Conservation (phyloP, 2,888 invertebrate species). For the Agrilus mali region DNA sequence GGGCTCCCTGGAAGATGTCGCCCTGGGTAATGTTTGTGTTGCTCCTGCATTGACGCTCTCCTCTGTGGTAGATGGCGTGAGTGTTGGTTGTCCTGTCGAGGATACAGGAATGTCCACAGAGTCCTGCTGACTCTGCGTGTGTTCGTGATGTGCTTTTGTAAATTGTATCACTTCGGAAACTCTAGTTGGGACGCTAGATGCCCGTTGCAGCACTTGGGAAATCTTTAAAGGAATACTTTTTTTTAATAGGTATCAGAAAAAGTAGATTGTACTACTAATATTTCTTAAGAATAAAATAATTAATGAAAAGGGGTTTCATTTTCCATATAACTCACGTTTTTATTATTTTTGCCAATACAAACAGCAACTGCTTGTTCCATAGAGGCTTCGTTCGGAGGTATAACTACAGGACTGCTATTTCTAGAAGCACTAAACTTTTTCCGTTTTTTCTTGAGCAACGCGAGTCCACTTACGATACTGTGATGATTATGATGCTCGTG, state of each 20-base stretch:
- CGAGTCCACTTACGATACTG: constrained; percentile 47
- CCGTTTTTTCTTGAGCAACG: constrained; percentile 64
- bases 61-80: constrained; percentile 45
- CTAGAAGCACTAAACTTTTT: constrained; percentile 75
- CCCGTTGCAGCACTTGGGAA: constrained; percentile 48
- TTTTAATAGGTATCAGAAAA: not conserved
- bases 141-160: constrained; percentile 40
- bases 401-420: constrained; percentile 46
- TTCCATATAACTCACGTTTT: constrained; percentile 16
- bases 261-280: not conserved
- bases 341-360: constrained; percentile 22
- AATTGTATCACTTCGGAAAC: constrained; percentile 36
- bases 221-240: constrained; percentile 15
- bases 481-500: constrained; percentile 25
- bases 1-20: constrained; percentile 44
- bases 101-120: constrained; percentile 33
- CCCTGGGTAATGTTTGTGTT: constrained; percentile 21
- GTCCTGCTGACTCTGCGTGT: constrained; percentile 50
- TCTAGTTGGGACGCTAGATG: constrained; percentile 55
- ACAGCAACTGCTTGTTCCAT: constrained; percentile 28
- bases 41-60: constrained; percentile 34
- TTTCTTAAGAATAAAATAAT: too few species aligned
- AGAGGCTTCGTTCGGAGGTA: constrained; percentile 35
- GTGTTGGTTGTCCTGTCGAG: constrained; percentile 23
- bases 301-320: too few species aligned